Conservation (phyloP, 2,113 vertebrate species). For the Dasypus novemcinctus region DNA sequence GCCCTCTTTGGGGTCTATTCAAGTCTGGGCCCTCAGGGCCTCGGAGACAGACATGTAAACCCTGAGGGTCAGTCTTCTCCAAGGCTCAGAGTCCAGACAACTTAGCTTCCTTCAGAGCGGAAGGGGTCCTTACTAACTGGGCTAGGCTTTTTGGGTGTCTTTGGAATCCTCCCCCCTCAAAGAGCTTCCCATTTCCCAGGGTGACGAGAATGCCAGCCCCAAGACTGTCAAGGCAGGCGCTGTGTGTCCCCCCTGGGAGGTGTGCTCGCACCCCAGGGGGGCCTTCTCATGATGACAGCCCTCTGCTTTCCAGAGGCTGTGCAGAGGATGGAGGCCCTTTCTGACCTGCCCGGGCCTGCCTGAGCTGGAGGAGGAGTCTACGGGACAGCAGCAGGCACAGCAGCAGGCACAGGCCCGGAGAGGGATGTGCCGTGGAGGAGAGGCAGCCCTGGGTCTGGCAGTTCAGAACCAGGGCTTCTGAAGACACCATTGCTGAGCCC, state of each 20-base stretch:
- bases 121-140: neutral
- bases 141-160: neutral
- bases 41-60: rapidly evolving
- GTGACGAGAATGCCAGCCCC: neutral
- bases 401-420: neutral
- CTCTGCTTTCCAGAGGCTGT: neutral
- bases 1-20: neutral
- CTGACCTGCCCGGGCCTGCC: neutral
- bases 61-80: neutral
- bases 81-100: neutral
- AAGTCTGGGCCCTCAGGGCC: neutral
- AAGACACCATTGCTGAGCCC: neutral
- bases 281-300: neutral
- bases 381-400: neutral
- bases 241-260: neutral
- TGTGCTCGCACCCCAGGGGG: neutral
- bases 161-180: neutral
- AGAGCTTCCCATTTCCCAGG: neutral
- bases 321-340: neutral
- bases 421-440: neutral
- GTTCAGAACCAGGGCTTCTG: neutral
- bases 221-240: neutral
- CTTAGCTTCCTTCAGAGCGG: neutral
- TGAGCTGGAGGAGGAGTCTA: neutral
- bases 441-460: neutral